Conservation (phyloP, 2,888 invertebrate genomes). For the Dendrolimus houi region DNA sequence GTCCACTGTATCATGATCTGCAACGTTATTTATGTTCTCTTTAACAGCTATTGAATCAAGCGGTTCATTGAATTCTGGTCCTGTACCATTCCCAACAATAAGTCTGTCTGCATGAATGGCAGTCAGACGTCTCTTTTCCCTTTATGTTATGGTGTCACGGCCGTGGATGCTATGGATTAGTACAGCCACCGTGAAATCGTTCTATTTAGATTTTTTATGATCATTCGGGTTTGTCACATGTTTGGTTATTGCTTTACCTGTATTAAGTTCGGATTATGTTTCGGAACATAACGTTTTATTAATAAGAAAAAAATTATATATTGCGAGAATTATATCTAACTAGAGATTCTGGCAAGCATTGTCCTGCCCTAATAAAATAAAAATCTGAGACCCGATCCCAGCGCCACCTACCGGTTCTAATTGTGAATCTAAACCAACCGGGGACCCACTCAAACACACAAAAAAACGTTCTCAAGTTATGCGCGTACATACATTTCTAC, state of each 20-base stretch:
- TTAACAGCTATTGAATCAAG: constrained; percentile 10
- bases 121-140: constrained; percentile 34
- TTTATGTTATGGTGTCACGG: constrained; percentile 46
- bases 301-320: too few relatives aligned
- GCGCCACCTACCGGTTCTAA: too few relatives aligned
- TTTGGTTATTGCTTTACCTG: constrained; percentile 25
- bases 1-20: constrained; percentile 37
- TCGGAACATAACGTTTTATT: too few relatives aligned
- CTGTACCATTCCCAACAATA: constrained; percentile 39
- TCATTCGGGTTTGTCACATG: constrained; percentile 23
- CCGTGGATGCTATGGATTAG: constrained; percentile 50
- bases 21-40: constrained; percentile 13
- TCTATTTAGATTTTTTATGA: constrained; percentile 5
- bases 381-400: too few relatives aligned
- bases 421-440: too few relatives aligned
- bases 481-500: too few relatives aligned
- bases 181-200: constrained; percentile 46
- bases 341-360: too few relatives aligned
- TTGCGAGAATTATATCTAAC: too few relatives aligned
- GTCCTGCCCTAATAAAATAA: too few relatives aligned
- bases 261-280: constrained; percentile 9
- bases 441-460: too few relatives aligned
- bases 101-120: constrained; percentile 54
- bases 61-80: constrained; percentile 15
- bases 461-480: too few relatives aligned